Conservation (phyloP, 2,888 invertebrate species). For the Phania funesta region DNA sequence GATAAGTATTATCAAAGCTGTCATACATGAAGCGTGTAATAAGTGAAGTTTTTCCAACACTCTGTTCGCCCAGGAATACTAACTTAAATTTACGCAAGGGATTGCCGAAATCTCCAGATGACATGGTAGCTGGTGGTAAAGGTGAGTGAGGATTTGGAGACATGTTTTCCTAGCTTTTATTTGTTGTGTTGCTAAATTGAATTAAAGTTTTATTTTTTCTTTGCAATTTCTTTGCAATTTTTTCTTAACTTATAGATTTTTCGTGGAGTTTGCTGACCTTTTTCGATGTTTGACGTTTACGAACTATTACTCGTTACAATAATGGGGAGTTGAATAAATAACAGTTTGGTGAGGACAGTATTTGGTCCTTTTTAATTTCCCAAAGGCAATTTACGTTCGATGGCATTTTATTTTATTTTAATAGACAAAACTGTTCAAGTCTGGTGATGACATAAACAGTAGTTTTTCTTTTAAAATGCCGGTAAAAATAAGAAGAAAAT, state of each 20-base stretch:
- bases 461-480: too few species aligned
- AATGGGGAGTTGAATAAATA: background rate
- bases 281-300: constrained; percentile 63
- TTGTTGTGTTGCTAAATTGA: background rate
- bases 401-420: too few species aligned
- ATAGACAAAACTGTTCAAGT: too few species aligned
- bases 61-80: constrained; percentile 99
- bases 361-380: constrained; percentile 38
- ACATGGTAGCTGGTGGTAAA: constrained; percentile 76
- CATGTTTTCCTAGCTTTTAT: constrained; percentile 28
- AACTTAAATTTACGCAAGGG: constrained; percentile 99
- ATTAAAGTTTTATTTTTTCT: background rate
- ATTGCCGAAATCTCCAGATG: constrained; percentile 98
- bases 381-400: constrained; percentile 11
- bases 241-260: constrained; percentile 64
- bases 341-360: constrained; percentile 18
- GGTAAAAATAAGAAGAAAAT: too few species aligned
- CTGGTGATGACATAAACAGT: too few species aligned
- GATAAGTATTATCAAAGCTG: constrained; percentile 99
- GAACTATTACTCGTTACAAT: constrained; percentile 40
- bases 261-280: constrained; percentile 65
- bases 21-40: constrained; percentile 99
- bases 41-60: constrained; percentile 98
- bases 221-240: background rate
- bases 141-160: constrained; percentile 65